These are phyloP conservation scores for Aleiodes testaceus DNA, from an alignment of 2,888 invertebrate species.

Conservation along the genomic window DNA sequence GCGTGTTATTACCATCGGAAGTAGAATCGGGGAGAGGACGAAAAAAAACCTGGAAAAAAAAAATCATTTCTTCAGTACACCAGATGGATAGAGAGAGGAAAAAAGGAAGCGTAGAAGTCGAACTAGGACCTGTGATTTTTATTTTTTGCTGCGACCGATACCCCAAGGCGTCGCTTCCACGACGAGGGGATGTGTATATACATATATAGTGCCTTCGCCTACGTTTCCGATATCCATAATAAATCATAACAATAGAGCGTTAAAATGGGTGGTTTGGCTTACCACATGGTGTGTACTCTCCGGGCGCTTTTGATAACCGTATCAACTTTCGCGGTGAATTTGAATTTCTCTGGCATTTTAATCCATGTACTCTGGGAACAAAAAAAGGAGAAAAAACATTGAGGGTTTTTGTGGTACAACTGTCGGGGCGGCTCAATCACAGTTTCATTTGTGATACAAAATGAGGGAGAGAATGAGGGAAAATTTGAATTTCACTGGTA, in stretches of 20 bases:
- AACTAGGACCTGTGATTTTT: slow-evolving; percentile 51
- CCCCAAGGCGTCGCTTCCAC: slow-evolving; percentile 58
- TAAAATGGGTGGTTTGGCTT: slow-evolving; percentile 66
- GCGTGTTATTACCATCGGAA: slow-evolving; percentile 36
- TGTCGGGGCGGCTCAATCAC: slow-evolving; percentile 3
- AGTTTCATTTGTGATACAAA: slow-evolving; percentile 19
- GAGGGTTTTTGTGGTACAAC: not conserved
- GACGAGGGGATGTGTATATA: slow-evolving; percentile 40
- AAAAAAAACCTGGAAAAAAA: slow-evolving; percentile 41
- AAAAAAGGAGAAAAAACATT: slow-evolving; percentile 13
- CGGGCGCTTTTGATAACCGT: slow-evolving; percentile 51
- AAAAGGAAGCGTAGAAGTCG: slow-evolving; percentile 36
- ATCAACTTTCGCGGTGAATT: slow-evolving; percentile 57
- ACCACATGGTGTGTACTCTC: slow-evolving; percentile 60
- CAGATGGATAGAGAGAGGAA: slow-evolving; percentile 32
- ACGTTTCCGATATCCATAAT: slow-evolving; percentile 62
- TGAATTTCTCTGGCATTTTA: slow-evolving; percentile 38
- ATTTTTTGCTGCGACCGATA: slow-evolving; percentile 49
- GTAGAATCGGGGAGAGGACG: slow-evolving; percentile 41
- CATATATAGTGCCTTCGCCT: slow-evolving; percentile 45
- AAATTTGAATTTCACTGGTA: not conserved
- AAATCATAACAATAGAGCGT: slow-evolving; percentile 65
- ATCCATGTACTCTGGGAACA: slow-evolving; percentile 27
- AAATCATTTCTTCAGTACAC: not conserved
- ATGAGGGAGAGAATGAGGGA: not conserved